These are phyloP conservation scores for Orius insidiosus DNA, from an alignment of 1,140 invertebrate species.

Conservation along the genomic window DNA sequence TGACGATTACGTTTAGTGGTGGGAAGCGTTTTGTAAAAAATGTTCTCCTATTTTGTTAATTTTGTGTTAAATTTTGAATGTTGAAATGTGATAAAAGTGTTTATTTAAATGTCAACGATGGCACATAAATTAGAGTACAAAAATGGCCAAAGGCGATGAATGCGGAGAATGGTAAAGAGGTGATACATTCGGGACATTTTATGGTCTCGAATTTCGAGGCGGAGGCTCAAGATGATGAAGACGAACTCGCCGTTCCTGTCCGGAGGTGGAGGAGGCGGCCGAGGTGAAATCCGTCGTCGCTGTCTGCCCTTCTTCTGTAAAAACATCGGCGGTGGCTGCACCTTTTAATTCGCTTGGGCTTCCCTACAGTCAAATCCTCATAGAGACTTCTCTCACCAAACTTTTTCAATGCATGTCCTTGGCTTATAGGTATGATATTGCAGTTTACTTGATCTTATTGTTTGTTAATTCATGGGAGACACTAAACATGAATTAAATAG, in stretches of 20 bases:
- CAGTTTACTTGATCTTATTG: background rate
- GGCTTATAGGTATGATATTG: conserved; percentile 75
- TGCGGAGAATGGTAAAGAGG: conserved; percentile 33
- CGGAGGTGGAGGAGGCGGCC: conserved; percentile 49
- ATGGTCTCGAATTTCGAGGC: conserved; percentile 95
- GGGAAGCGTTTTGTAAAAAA: too few species aligned
- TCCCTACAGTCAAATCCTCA: conserved; percentile 42
- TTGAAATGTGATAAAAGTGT: too few species aligned
- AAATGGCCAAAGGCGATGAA: conserved; percentile 12
- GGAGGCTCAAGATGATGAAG: conserved; percentile 75
- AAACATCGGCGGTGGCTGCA: background rate
- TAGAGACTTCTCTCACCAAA: conserved; percentile 86
- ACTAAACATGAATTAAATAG: too few species aligned
- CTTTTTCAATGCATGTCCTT: conserved; percentile 93
- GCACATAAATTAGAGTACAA: conserved; percentile 16
- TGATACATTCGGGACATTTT: conserved; percentile 94
- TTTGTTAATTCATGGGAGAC: background rate
- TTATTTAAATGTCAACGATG: conserved; percentile 18
- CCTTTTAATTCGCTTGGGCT: background rate
- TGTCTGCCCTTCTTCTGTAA: conserved; percentile 19
- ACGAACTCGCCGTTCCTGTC: conserved; percentile 57
- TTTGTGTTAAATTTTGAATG: too few species aligned
- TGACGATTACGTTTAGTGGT: too few species aligned
- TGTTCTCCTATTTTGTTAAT: too few species aligned
- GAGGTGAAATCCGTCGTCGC: conserved; percentile 21